phyloP scores from a whole-genome alignment of 2,888 invertebrate genomes.

The Tuberolachnus salignus region DNA sequence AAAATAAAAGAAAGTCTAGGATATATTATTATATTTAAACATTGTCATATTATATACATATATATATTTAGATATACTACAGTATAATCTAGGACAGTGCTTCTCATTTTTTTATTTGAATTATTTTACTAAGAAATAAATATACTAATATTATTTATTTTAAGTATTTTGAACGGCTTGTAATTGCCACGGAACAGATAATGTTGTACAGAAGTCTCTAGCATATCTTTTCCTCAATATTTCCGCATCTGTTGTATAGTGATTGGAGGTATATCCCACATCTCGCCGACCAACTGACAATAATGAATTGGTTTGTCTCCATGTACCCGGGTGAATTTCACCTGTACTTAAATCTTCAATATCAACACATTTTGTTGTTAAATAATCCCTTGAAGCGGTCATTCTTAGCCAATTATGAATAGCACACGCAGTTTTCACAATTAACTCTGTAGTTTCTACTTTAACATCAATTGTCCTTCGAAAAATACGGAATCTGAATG shows the following conservation, averaged over 20 bases:
- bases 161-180: slow-evolving; percentile 13
- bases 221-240: slow-evolving; percentile 16
- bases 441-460: slow-evolving; percentile 18
- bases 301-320: slow-evolving; percentile 26
- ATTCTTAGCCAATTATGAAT: slow-evolving; percentile 28
- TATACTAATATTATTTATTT: slow-evolving; percentile 11
- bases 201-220: slow-evolving; percentile 16
- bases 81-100: no score
- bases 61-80: no score
- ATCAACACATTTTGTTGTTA: slow-evolving; percentile 26
- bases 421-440: slow-evolving; percentile 20
- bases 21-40: no score
- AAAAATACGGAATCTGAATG: slow-evolving; percentile 24
- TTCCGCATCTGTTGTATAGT: slow-evolving; percentile 17
- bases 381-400: slow-evolving; percentile 28
- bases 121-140: slow-evolving; percentile 3
- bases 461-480: slow-evolving; percentile 30
- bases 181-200: slow-evolving; percentile 18
- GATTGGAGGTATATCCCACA: slow-evolving; percentile 11
- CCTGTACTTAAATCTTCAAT: slow-evolving; percentile 16
- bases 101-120: not conserved
- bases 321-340: slow-evolving; percentile 19
- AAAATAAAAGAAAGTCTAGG: no score
- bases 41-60: no score
- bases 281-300: slow-evolving; percentile 13